Evolutionary conservation across 2,113 vertebrate genomes (phyloP).

Genomic region (Pristiophorus japonicus): DNA sequence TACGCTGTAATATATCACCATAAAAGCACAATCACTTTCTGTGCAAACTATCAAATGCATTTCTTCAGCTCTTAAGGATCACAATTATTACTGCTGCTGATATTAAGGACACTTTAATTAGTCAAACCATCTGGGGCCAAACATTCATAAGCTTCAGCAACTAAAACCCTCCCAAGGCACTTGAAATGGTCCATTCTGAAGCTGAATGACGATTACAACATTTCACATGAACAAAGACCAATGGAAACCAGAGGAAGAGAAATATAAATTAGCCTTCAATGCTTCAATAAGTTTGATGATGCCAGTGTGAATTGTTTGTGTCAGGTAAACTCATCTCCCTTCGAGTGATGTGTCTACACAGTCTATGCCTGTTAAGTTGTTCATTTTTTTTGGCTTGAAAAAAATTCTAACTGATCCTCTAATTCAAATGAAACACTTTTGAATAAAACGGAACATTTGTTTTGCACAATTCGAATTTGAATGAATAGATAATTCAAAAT

Average conservation of each 20-base stretch:
- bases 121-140: neutral
- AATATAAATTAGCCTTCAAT: too few species aligned
- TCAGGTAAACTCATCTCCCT: neutral
- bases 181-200: neutral
- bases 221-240: neutral
- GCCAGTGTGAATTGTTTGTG: neutral
- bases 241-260: neutral
- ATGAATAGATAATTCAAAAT: neutral
- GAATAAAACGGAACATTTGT: too few species aligned
- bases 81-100: slow-evolving; percentile 11
- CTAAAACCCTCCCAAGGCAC: neutral
- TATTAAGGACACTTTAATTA: slow-evolving; percentile 12
- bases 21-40: neutral
- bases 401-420: neutral
- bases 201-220: neutral
- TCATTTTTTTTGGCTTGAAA: neutral
- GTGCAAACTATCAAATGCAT: neutral
- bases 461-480: too few species aligned
- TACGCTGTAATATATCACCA: neutral
- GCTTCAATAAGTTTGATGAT: neutral
- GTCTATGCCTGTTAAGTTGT: neutral
- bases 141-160: neutral
- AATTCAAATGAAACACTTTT: neutral
- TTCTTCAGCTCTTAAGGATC: neutral
- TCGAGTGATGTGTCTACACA: neutral